Evolutionary conservation across 1,140 invertebrate genomes (phyloP).

Genomic region (Eupeodes corollae): DNA sequence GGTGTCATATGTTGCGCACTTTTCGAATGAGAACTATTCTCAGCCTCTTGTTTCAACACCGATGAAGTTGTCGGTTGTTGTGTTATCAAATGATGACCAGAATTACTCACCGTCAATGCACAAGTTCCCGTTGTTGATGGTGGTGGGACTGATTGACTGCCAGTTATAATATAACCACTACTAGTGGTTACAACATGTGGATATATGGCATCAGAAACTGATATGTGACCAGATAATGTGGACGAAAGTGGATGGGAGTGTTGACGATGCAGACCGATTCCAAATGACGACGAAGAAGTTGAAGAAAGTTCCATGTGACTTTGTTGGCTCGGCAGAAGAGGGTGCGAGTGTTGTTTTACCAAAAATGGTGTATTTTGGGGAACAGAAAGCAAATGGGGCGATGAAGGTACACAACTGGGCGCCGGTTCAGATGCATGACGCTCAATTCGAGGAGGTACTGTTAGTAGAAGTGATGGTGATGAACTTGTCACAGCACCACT

Average conservation of each 20-base stretch:
- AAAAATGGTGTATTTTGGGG: constrained; percentile 42
- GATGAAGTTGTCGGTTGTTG: constrained; percentile 14
- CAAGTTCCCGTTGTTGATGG: too few relatives aligned
- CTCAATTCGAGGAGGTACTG: constrained; percentile 42
- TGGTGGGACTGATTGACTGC: too few relatives aligned
- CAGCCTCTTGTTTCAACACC: constrained; percentile 11
- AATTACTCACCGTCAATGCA: neutral
- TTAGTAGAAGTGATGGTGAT: constrained; percentile 31
- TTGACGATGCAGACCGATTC: constrained; percentile 40
- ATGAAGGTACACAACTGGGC: constrained; percentile 35
- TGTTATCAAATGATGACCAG: constrained; percentile 31
- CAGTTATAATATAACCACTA: too few relatives aligned
- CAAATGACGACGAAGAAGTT: constrained; percentile 33
- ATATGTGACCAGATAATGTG: too few relatives aligned
- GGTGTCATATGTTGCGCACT: neutral
- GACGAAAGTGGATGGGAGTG: constrained; percentile 38
- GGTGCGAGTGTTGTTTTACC: constrained; percentile 55
- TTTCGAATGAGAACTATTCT: constrained; percentile 2
- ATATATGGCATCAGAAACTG: too few relatives aligned
- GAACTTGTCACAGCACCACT: constrained; percentile 26
- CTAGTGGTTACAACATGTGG: too few relatives aligned
- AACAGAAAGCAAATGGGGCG: constrained; percentile 47
- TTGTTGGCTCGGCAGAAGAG: constrained; percentile 45
- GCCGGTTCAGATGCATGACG: constrained; percentile 47
- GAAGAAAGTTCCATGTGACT: constrained; percentile 21